Base-by-base conservation (phyloP, 2,888 invertebrate genomes). In the Drosophila quinaria region DNA sequence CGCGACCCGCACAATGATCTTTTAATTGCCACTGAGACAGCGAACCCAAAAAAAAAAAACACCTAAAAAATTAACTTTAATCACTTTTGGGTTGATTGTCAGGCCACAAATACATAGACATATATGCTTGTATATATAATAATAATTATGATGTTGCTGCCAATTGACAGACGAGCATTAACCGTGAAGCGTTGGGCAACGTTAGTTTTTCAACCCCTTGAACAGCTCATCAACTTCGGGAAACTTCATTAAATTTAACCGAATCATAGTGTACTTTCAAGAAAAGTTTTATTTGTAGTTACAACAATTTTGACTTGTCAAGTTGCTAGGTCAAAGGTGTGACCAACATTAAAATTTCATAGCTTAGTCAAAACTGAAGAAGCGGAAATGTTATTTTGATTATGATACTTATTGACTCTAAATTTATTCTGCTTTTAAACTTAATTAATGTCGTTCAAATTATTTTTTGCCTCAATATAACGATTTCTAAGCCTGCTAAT, bases 1-100 rank as follows among this genome's bases (percentile, higher is more conserved):
- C 79, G 29, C 71, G 76, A 81, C 82, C 90, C 88, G 86, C 85
- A 84, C 85, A 84, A 89, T 81, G 84, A 89, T 84, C 70, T 84
- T 84, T 89, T 89, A 84, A 84, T 84, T 89, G 67, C 54, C 56
- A 25, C n/a, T 15, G 22, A 51, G 42, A 29, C 55, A 39, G 13
- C 11, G 49, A n/a, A 42, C 22, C 29, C 5, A 39, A 46, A 41
- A 29, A 49, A 37, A 17, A 35, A 35, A 46, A 39, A 70, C 74
- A 73, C 83, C 86, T 72, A 80, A 59, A 62, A 76, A 87, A 87
- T 87, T 78, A 75, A 72, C 81, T 71, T 83, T 74, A 74, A 89
- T 84, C 68, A 87, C 75, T 68, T 62, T 54, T 41, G 56, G 64
- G 76, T 55, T 70, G 80, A 73, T 76, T 72, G 65, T 71, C 46